Evolutionary conservation across 2,113 vertebrate species (phyloP).

Genomic region (Copsychus sechellarum): DNA sequence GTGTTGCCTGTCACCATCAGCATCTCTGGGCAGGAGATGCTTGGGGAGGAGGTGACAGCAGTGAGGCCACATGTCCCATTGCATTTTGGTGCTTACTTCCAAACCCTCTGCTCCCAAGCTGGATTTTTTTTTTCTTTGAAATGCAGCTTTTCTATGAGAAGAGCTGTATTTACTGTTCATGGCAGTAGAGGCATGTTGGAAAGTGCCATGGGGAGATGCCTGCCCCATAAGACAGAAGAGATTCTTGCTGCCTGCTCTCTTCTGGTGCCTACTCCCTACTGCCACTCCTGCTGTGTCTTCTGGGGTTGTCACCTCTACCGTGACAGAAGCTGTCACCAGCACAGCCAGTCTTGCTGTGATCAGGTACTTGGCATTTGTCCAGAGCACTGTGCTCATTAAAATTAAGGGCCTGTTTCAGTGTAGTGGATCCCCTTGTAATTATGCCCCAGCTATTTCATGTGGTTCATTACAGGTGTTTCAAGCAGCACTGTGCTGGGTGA

Average conservation of each 20-base stretch:
- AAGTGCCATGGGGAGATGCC: background rate
- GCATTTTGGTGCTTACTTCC: background rate
- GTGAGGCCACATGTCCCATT: accelerated
- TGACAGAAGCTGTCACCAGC: background rate
- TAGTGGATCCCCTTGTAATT: conserved; percentile 29
- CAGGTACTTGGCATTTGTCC: background rate
- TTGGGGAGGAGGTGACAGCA: background rate
- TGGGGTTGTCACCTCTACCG: background rate
- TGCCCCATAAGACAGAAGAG: background rate
- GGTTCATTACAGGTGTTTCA: background rate
- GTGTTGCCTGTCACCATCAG: background rate
- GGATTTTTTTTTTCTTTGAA: background rate
- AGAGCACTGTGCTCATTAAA: conserved; percentile 4
- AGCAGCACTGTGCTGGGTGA: background rate
- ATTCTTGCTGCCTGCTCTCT: background rate
- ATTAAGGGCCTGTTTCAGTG: conserved; percentile 1
- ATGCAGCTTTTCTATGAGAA: background rate
- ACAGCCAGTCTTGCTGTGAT: background rate
- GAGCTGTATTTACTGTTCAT: background rate
- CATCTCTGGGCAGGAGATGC: background rate
- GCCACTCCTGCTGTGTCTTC: background rate
- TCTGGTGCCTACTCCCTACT: background rate
- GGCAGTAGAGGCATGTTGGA: accelerated
- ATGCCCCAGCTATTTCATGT: background rate
- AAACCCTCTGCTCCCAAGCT: background rate